Percentiles rank a stretch among this genome's conserved stretches.
Conservation (phyloP, 2,888 invertebrate genomes). For the Chaetogeoica ovagalla region DNA sequence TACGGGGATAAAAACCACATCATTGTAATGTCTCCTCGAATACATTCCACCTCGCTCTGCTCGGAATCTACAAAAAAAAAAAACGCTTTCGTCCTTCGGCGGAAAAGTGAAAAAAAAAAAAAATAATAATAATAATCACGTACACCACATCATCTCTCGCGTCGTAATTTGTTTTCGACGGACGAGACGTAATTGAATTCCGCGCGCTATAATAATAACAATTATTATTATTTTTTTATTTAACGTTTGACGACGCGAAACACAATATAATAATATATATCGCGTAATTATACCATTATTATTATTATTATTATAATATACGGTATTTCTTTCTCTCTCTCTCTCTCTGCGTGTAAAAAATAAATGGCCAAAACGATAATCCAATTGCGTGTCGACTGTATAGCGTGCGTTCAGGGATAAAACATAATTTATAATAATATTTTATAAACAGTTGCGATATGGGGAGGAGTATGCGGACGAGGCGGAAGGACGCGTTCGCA, state of each 20-base stretch:
- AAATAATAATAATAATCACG: too few relatives aligned
- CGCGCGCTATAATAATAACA: background rate
- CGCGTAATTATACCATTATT: constrained; percentile 20
- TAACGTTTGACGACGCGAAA: background rate
- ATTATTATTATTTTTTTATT: background rate
- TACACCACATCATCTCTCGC: background rate
- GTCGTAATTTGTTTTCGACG: constrained; percentile 16
- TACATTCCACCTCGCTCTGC: too few relatives aligned
- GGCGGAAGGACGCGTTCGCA: too few relatives aligned
- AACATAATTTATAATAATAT: background rate
- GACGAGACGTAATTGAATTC: constrained; percentile 39
- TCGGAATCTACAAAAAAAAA: too few relatives aligned
- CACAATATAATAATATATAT: constrained; percentile 6
- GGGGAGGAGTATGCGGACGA: background rate
- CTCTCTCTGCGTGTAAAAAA: background rate
- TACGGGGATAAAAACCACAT: too few relatives aligned
- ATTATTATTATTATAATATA: constrained; percentile 11
- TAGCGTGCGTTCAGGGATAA: background rate
- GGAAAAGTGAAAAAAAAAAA: constrained; percentile 33
- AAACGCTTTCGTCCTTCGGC: constrained; percentile 6
- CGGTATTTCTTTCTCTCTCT: background rate
- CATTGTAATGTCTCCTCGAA: too few relatives aligned
- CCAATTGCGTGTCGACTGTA: background rate
- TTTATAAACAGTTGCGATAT: too few relatives aligned
- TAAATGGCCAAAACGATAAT: background rate